A percentile compares a stretch with the other conserved stretches of the same genome.
Evolutionary conservation across 2,888 invertebrate species (phyloP).

Genomic region (Tanaodytes sp.): DNA sequence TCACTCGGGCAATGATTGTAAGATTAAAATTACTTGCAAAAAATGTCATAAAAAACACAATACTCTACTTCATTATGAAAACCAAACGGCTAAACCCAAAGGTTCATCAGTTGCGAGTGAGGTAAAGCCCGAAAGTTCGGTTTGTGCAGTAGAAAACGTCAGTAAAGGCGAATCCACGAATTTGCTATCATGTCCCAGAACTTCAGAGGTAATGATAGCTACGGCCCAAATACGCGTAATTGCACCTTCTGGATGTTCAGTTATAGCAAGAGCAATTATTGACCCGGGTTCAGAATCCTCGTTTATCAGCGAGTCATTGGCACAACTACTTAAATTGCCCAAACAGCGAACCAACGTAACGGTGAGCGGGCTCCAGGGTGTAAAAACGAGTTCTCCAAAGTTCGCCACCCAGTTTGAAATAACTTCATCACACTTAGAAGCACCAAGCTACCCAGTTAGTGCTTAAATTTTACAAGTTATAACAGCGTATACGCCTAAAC

Average conservation of each 20-base stretch:
- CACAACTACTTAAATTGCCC: background rate
- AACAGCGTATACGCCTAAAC: background rate
- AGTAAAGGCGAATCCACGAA: no score
- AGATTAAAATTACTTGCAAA: background rate
- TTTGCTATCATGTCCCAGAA: background rate
- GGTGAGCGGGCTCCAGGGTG: background rate
- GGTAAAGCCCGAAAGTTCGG: no score
- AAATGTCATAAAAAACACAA: background rate
- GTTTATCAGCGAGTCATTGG: background rate
- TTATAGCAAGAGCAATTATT: background rate
- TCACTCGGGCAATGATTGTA: background rate
- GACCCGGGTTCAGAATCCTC: constrained; percentile 2
- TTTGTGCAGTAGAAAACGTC: no score
- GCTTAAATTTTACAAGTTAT: background rate
- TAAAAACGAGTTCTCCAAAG: background rate
- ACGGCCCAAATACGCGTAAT: background rate
- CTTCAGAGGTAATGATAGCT: background rate
- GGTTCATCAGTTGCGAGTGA: no score
- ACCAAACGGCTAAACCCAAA: no score
- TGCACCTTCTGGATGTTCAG: background rate
- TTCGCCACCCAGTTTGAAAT: background rate
- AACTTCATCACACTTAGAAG: background rate
- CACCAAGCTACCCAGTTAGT: background rate
- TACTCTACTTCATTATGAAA: background rate
- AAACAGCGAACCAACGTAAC: background rate